phyloP scores from a whole-genome alignment of 1,140 invertebrate genomes.

The Ridgeia piscesae region DNA sequence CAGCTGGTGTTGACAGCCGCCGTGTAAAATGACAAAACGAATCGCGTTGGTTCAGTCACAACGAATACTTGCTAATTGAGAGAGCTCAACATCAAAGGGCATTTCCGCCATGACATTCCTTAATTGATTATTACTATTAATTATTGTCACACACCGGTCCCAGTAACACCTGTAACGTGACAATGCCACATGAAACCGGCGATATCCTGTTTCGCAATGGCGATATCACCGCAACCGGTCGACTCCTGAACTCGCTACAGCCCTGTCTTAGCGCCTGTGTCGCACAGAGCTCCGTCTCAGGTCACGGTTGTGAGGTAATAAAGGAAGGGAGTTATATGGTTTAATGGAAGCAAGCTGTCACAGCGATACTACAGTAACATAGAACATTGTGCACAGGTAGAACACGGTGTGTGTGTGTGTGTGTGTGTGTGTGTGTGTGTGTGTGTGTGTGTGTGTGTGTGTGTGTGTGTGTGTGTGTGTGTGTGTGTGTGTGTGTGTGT shows the following conservation, averaged over 20 bases:
- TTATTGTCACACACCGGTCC: background rate
- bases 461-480: too few relatives aligned
- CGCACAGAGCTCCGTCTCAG: background rate
- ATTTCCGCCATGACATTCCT: background rate
- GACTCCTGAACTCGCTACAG: background rate
- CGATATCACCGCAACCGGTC: background rate
- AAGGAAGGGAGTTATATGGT: background rate
- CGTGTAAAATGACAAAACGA: background rate
- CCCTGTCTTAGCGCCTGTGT: background rate
- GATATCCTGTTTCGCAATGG: background rate
- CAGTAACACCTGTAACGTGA: background rate
- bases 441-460: too few relatives aligned
- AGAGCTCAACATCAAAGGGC: background rate
- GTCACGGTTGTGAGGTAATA: background rate
- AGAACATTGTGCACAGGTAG: too few relatives aligned
- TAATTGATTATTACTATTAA: slow-evolving; percentile 2
- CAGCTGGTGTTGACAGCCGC: background rate
- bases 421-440: too few relatives aligned
- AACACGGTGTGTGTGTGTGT: too few relatives aligned
- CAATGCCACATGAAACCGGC: background rate
- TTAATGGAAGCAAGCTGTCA: background rate
- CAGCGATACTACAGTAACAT: too few relatives aligned
- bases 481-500: too few relatives aligned
- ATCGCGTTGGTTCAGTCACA: background rate
- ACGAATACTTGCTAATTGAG: background rate